Percentiles rank a stretch among this genome's conserved stretches.
phyloP scores from a whole-genome alignment of 2,888 invertebrate genomes.

The Melieria picta region DNA sequence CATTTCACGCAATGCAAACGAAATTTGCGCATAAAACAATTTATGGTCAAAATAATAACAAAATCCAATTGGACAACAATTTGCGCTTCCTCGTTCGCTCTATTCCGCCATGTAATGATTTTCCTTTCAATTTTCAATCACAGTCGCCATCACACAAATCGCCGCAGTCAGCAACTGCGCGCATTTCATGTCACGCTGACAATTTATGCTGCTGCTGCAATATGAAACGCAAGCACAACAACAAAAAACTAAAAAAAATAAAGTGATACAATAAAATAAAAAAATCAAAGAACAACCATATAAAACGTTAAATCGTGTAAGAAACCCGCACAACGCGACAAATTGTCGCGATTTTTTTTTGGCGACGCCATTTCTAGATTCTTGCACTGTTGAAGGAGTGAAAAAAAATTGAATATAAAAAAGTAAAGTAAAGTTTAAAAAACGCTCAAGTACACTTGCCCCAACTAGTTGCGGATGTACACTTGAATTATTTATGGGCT shows the following conservation, averaged over 20 bases:
- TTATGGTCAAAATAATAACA: too few species aligned
- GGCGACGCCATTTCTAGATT: slow-evolving; percentile 17
- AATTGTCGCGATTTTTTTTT: slow-evolving; percentile 25
- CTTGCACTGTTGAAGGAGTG: slow-evolving; percentile 11
- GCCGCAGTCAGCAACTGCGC: not conserved
- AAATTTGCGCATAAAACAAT: too few species aligned
- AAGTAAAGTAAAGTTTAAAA: not conserved
- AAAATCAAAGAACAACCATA: too few species aligned
- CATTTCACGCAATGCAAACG: too few species aligned
- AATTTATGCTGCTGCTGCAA: not conserved
- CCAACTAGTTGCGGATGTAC: slow-evolving; percentile 29
- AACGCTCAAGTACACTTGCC: slow-evolving; percentile 14
- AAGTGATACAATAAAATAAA: too few species aligned
- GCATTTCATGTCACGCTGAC: not conserved
- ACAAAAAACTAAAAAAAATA: not conserved
- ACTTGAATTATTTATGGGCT: slow-evolving; percentile 37
- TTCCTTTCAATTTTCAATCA: too few species aligned
- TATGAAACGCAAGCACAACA: not conserved
- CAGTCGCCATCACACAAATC: not conserved
- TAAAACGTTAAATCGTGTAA: too few species aligned
- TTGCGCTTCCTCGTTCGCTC: too few species aligned
- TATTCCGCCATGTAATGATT: too few species aligned
- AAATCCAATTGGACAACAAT: too few species aligned
- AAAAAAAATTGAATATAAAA: not conserved
- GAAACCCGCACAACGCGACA: slow-evolving; percentile 11